Percentiles rank a stretch among this genome's conserved stretches.
Evolutionary conservation across 2,888 invertebrate genomes (phyloP).

Genomic region (Pollenia angustigena): DNA sequence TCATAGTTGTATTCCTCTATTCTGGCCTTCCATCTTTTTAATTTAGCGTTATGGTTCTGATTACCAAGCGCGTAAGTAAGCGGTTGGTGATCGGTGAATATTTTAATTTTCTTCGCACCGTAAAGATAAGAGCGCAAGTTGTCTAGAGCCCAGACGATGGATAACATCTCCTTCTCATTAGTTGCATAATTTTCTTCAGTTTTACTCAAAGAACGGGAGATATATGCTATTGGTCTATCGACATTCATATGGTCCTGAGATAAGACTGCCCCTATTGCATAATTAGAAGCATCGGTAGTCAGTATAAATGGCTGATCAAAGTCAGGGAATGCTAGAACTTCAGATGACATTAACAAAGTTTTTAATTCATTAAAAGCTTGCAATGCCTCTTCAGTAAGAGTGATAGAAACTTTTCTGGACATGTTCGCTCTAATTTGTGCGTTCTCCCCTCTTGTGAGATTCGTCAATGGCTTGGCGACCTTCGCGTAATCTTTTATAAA

Average conservation of each 20-base stretch:
- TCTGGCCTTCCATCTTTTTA: conserved; percentile 63
- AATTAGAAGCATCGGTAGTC: conserved; percentile 71
- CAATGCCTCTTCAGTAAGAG: conserved; percentile 48
- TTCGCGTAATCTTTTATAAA: conserved; percentile 70
- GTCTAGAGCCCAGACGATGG: conserved; percentile 46
- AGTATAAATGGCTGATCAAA: conserved; percentile 43
- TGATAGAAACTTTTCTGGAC: conserved; percentile 59
- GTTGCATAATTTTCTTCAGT: neutral
- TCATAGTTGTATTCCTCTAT: conserved; percentile 71
- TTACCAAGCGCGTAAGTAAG: conserved; percentile 38
- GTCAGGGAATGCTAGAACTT: too few species aligned
- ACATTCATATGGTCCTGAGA: conserved; percentile 48
- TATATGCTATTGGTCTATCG: conserved; percentile 12
- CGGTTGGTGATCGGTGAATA: conserved; percentile 5
- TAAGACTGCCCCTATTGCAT: conserved; percentile 62
- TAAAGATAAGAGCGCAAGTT: conserved; percentile 49
- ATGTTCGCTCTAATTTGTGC: conserved; percentile 64
- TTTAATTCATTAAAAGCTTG: conserved; percentile 70
- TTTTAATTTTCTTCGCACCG: conserved; percentile 51
- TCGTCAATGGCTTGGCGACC: conserved; percentile 69
- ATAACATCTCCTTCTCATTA: conserved; percentile 51
- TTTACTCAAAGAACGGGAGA: conserved; percentile 31
- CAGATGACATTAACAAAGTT: neutral
- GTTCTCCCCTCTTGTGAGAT: conserved; percentile 69
- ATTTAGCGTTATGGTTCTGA: conserved; percentile 28